These are phyloP conservation scores for Polyommatus icarus DNA, from an alignment of 2,888 invertebrate species.

Conservation along the genomic window DNA sequence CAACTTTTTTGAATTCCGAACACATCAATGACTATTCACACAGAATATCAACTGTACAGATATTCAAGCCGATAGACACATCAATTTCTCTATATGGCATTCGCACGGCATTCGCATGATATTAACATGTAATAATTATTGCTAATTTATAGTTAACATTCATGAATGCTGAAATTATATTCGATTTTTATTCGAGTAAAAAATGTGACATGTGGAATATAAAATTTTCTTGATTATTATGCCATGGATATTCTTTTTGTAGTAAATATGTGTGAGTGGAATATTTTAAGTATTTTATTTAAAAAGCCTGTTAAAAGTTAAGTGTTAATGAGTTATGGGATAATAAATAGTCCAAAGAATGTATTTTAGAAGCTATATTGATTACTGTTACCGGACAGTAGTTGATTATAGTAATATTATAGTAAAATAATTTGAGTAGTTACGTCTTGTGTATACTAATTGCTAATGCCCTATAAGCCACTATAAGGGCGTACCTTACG, in stretches of 20 bases:
- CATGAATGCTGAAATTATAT: constrained; percentile 9
- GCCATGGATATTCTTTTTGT: neutral
- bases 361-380: too few species aligned
- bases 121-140: constrained; percentile 18
- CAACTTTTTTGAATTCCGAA: constrained; percentile 18
- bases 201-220: neutral
- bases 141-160: constrained; percentile 15
- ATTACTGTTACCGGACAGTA: too few species aligned
- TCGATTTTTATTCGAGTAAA: constrained; percentile 17
- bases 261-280: neutral
- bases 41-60: constrained; percentile 9
- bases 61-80: constrained; percentile 13
- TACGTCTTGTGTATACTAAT: too few species aligned
- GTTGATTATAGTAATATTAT: too few species aligned
- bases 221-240: neutral
- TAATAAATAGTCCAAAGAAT: neutral
- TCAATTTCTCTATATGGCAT: constrained; percentile 15
- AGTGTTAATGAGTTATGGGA: neutral
- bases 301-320: neutral
- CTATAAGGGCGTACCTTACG: too few species aligned
- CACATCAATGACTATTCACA: neutral
- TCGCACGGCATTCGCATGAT: neutral
- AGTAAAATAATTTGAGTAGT: too few species aligned
- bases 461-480: too few species aligned
- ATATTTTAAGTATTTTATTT: neutral